Base-by-base conservation (phyloP, 2,113 vertebrate species). In the Labeo catla region DNA sequence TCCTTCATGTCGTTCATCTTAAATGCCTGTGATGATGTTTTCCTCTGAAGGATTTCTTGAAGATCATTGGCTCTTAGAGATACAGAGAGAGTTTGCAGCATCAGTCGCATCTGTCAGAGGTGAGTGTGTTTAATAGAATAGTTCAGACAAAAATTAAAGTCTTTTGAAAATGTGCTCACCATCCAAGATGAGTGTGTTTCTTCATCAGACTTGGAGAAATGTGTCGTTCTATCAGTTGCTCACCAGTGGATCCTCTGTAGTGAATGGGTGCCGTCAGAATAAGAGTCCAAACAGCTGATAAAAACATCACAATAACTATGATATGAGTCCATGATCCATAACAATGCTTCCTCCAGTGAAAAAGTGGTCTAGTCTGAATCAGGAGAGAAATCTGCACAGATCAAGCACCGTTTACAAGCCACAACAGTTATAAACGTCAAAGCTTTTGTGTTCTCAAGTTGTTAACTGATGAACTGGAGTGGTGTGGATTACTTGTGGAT, bases 51-150 rank as follows among this genome's bases (percentile, higher is more conserved):
- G 54, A 45, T 61, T 28, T 57, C 9, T 6, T 72, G 72, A 49
- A 79, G 21, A 72, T 59, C 36, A 15, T 39, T 21, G 16, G 63
- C 81, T 83, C 65, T 8, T 83, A 68, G 45, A 80, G 81, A 54
- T 10, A 3, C 45, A 70, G 16, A 54, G 61, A 50, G 45, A 70
- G 45, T 83, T 21, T 39, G 5, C 11, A 23, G 54, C 57, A 8
- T 57, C 16, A 57, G 16, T 1, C 34, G 34, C 16, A 21, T 81
- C 39, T 65, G 80, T 61, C 21, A 54, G 54, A 83, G 84, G 87
- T 88, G 85, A 84, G 85, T 63, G 45, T 0, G 45, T 15, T 23
- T 66, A 28, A 59, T 0, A 59, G 7, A 59, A 8, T 21, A 9
- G 19, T n/a, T 59, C 54, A 57, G 57, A 59, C 39, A 21, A 21